Evolutionary conservation across 2,888 invertebrate genomes (phyloP).

Genomic region (Leucania comma): DNA sequence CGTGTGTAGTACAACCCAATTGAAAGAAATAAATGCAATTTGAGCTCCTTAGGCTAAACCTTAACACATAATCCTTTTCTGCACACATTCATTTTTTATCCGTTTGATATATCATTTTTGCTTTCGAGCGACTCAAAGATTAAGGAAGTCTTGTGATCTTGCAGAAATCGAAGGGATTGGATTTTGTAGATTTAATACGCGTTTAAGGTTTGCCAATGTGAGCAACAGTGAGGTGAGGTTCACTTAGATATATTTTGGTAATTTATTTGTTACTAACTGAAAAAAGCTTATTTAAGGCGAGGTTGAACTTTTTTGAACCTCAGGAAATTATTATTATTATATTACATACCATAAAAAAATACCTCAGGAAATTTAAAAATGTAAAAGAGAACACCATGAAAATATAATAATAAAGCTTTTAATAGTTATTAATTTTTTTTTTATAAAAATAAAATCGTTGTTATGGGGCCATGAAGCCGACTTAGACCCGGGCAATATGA

Average conservation of each 20-base stretch:
- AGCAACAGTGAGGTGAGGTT: background rate
- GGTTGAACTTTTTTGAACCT: too few relatives aligned
- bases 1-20: conserved; percentile 54
- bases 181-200: conserved; percentile 4
- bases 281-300: conserved; percentile 7
- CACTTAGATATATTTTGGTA: background rate
- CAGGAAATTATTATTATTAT: too few relatives aligned
- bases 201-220: background rate
- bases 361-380: too few relatives aligned
- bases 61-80: conserved; percentile 37
- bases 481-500: too few relatives aligned
- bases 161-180: conserved; percentile 20
- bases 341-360: too few relatives aligned
- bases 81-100: conserved; percentile 21
- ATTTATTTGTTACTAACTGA: background rate
- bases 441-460: too few relatives aligned
- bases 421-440: too few relatives aligned
- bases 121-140: conserved; percentile 20
- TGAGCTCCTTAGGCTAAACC: conserved; percentile 28
- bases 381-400: too few relatives aligned
- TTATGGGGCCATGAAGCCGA: too few relatives aligned
- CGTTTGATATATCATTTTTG: conserved; percentile 30
- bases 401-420: too few relatives aligned
- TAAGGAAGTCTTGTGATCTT: conserved; percentile 34
- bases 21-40: conserved; percentile 61